A percentile compares a stretch with the other conserved stretches of the same genome.
Conservation (phyloP, 1,140 invertebrate species). For the Globodera rostochiensis region DNA sequence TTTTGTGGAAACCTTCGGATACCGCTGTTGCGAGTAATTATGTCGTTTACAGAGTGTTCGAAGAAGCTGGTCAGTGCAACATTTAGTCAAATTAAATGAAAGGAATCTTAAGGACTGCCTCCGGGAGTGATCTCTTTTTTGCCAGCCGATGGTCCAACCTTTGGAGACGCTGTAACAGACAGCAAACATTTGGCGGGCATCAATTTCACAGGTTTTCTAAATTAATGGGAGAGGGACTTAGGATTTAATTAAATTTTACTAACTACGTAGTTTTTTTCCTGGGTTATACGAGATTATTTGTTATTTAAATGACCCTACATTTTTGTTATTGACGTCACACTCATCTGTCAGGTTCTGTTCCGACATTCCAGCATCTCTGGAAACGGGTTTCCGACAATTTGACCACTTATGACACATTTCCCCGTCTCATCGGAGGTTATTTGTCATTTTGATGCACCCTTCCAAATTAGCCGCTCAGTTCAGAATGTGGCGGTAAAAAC, state of each 20-base stretch:
- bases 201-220: slow-evolving; percentile 88
- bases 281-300: too few species aligned
- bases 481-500: slow-evolving; percentile 97
- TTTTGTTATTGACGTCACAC: too few species aligned
- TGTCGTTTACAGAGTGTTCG: slow-evolving; percentile 86
- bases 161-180: slow-evolving; percentile 85
- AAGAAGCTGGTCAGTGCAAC: slow-evolving; percentile 76
- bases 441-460: neutral
- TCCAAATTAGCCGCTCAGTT: slow-evolving; percentile 16
- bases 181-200: slow-evolving; percentile 86
- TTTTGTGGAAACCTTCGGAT: slow-evolving; percentile 98
- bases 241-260: too few species aligned
- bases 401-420: slow-evolving; percentile 83
- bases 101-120: slow-evolving; percentile 72
- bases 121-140: slow-evolving; percentile 95
- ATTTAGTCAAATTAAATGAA: neutral
- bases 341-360: slow-evolving; percentile 18
- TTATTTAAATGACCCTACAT: too few species aligned
- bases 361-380: slow-evolving; percentile 89
- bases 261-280: slow-evolving; percentile 73
- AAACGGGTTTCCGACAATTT: slow-evolving; percentile 87
- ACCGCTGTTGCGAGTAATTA: slow-evolving; percentile 95
- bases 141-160: slow-evolving; percentile 88
- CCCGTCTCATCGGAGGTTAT: slow-evolving; percentile 81
- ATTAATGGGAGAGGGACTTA: too few species aligned